Percentiles rank a stretch among this genome's conserved stretches.
phyloP scores from a whole-genome alignment of 2,888 invertebrate genomes.

The Drosophila niveifrons region DNA sequence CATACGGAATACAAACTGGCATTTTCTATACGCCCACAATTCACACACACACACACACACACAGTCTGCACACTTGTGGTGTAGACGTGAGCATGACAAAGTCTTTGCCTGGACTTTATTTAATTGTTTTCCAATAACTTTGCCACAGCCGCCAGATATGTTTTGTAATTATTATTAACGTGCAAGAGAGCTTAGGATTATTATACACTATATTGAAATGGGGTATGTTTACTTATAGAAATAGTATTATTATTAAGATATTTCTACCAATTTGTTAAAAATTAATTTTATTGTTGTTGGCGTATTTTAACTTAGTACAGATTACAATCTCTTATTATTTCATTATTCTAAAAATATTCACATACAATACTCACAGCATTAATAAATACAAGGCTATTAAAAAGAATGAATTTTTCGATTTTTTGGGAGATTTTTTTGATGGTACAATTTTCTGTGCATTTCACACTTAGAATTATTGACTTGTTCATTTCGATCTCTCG shows the following conservation, averaged over 20 bases:
- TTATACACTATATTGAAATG: background rate
- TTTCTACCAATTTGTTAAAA: no score
- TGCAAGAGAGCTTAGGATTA: conserved; percentile 16
- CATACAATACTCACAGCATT: no score
- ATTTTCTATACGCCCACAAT: conserved; percentile 32
- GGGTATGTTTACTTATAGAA: background rate
- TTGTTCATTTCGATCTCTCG: conserved; percentile 36
- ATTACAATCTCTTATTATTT: no score
- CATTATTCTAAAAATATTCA: no score
- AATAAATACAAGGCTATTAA: no score
- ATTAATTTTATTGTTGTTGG: no score
- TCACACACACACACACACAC: conserved; percentile 5
- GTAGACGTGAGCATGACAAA: conserved; percentile 41
- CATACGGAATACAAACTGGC: conserved; percentile 23
- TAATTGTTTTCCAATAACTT: conserved; percentile 70
- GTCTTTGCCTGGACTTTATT: conserved; percentile 46
- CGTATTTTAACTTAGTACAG: no score
- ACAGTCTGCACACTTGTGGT: background rate
- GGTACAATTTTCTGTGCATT: background rate
- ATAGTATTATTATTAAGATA: no score
- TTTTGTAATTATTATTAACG: conserved; percentile 41
- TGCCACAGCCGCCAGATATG: conserved; percentile 46
- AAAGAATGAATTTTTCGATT: no score
- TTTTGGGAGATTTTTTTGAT: no score
- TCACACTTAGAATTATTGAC: conserved; percentile 21